These are phyloP conservation scores for Piaya cayana DNA, from an alignment of 2,113 vertebrate genomes.

Conservation along the genomic window DNA sequence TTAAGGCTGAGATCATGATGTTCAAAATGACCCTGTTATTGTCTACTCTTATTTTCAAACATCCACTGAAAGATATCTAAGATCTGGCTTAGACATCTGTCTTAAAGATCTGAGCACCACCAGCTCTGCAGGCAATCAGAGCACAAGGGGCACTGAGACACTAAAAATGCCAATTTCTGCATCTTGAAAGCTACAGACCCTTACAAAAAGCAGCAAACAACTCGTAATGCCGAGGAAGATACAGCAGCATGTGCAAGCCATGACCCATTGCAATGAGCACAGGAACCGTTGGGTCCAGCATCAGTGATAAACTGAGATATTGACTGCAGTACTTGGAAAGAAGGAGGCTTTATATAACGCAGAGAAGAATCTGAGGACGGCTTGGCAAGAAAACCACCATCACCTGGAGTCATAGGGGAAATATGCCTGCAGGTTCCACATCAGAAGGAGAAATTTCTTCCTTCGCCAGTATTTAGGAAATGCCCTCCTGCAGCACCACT, in stretches of 20 bases:
- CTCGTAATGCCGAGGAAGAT: background rate
- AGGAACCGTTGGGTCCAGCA: background rate
- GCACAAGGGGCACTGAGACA: background rate
- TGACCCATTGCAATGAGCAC: background rate
- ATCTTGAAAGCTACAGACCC: background rate
- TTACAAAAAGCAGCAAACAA: background rate
- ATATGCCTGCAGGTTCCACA: background rate
- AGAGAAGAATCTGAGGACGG: background rate
- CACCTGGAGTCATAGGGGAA: background rate
- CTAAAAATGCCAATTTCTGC: background rate
- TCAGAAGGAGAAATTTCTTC: background rate
- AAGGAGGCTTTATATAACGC: background rate
- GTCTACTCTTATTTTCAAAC: background rate
- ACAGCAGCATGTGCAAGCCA: fast-evolving
- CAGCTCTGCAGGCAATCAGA: background rate
- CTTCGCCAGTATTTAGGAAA: background rate
- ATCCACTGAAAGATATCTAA: background rate
- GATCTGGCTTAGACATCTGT: background rate
- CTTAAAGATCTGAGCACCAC: background rate
- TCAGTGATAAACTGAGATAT: background rate
- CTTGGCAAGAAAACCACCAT: background rate
- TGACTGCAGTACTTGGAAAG: background rate
- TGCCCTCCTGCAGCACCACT: background rate
- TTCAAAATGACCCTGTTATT: background rate
- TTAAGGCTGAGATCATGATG: background rate